phyloP scores from a whole-genome alignment of 2,113 vertebrate genomes.

The Sphyrna mokarran region DNA sequence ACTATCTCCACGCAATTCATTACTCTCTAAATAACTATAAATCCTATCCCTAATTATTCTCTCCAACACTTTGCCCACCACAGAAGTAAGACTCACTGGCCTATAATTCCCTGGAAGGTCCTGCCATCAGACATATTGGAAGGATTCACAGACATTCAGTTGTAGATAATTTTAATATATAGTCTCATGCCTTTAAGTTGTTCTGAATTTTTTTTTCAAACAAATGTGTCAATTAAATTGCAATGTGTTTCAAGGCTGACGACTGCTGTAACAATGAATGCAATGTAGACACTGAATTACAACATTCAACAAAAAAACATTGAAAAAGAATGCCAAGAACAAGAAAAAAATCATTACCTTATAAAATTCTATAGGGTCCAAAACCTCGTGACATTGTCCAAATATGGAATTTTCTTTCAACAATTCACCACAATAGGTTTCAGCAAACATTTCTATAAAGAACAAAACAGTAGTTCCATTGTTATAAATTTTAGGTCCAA shows the following conservation, averaged over 20 bases:
- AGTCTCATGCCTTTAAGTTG: not conserved
- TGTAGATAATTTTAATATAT: not conserved
- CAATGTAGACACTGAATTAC: not conserved
- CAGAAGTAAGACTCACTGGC: no score
- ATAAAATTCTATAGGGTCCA: conserved; percentile 64
- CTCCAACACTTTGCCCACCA: no score
- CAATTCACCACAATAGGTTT: conserved; percentile 59
- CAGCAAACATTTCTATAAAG: conserved; percentile 60
- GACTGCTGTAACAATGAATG: not conserved
- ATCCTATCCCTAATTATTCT: no score
- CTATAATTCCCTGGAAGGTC: no score
- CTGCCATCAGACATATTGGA: no score
- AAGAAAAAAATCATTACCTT: conserved; percentile 51
- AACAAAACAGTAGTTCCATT: not conserved
- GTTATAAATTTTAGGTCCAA: not conserved
- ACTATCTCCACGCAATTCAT: no score
- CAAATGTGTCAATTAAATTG: not conserved
- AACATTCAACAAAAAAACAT: not conserved
- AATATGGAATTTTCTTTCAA: conserved; percentile 53
- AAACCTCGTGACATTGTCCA: conserved; percentile 54
- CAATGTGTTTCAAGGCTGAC: not conserved
- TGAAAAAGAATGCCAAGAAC: not conserved
- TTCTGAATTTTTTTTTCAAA: not conserved
- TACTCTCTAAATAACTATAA: no score
- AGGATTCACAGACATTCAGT: not conserved